Conservation (phyloP, 2,888 invertebrate genomes). For the Onchidella celtica region DNA sequence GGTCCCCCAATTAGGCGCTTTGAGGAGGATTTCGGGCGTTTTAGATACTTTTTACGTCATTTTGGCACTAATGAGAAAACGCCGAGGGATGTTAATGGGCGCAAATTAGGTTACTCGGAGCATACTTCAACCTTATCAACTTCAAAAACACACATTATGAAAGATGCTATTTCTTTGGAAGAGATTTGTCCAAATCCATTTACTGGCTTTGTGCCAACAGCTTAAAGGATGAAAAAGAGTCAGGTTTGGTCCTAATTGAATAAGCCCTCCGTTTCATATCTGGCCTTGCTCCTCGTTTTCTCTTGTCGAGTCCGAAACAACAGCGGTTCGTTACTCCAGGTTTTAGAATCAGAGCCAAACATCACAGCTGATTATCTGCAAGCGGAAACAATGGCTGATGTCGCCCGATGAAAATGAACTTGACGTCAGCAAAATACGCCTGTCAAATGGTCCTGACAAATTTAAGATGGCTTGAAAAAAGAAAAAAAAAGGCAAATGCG, state of each 20-base stretch:
- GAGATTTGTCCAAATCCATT: conserved; percentile 28
- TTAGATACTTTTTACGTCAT: conserved; percentile 36
- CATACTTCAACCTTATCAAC: conserved; percentile 1
- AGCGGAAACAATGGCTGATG: no score
- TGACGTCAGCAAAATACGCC: no score
- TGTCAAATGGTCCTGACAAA: no score
- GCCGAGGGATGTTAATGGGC: conserved; percentile 29
- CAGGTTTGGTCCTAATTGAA: background rate
- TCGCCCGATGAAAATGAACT: no score
- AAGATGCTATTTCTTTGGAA: background rate
- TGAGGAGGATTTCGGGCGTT: conserved; percentile 23
- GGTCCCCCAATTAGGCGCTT: conserved; percentile 33
- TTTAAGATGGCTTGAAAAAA: no score
- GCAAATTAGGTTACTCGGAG: conserved; percentile 40
- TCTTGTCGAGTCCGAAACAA: no score
- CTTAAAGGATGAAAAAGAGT: background rate
- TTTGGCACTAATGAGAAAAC: conserved; percentile 37
- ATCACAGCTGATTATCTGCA: no score
- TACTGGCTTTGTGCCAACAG: background rate
- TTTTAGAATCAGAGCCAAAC: no score
- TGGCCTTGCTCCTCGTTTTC: background rate
- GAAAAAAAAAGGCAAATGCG: no score
- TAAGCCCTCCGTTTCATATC: no score
- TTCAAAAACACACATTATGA: conserved; percentile 22
- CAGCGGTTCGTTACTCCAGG: no score